Base-by-base conservation (phyloP, 2,113 vertebrate genomes). In the Abramis brama region DNA sequence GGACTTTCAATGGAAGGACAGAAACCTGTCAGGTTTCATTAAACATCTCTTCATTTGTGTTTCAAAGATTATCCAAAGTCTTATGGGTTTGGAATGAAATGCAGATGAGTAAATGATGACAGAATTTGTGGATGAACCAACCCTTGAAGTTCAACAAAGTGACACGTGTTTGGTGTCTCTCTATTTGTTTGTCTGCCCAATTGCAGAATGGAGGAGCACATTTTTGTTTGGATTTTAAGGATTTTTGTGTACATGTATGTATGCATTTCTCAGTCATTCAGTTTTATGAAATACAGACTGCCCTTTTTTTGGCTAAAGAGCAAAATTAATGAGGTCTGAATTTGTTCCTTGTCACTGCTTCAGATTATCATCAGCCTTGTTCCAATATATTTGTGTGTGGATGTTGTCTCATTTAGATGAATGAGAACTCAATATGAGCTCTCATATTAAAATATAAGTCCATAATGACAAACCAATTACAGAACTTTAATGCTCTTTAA, bases 401-500 rank as follows among this genome's bases (percentile, higher is more conserved):
- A 47, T n/a, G 15, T 64, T 6, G n/a, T 64, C 13, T 80, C 59
- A 11, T 39, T 45, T 19, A 80, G 78, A 27, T 59, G 64, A 60
- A 64, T 80, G 23, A 30, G n/a, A 64, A 64, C 59, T 64, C n/a
- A 21, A 19, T 12, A 80, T 80, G 36, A 47, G 57, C 71, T 62
- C 12, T 25, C 7, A 39, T 62, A 62, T 79, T 43, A 47, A 80
- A 39, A 80, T 64, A 47, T 45, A 80, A 64, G 59, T 39, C n/a
- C 59, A 47, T 80, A 45, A 43, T 80, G 77, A 59, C 30, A 59
- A 39, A 5, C 33, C 55, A 60, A 39, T 79, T 79, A 60, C 19
- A 43, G 55, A 57, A 59, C n/a, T 64, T 80, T 80, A 80, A 79
- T 79, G 33, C 77, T 79, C 23, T 39, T 12, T 60, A 55, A 79